Base-by-base conservation (phyloP, 1,140 invertebrate genomes). In the Drosophila simulans region DNA sequence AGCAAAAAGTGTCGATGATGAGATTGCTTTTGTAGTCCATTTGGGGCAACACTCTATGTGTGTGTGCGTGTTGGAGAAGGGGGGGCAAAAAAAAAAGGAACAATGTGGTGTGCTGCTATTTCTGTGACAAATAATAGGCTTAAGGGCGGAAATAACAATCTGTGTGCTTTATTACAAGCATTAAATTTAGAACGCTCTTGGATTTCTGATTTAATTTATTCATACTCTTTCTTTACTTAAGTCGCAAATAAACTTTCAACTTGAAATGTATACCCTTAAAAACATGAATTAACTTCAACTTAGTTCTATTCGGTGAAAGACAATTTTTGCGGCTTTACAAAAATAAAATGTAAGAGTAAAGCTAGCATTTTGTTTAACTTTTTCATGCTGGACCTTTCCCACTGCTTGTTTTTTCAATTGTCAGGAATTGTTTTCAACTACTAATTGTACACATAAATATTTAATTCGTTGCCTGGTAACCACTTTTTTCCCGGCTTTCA, bases 1-100 rank as follows among this genome's bases (percentile, higher is more conserved):
- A 75, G 72, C 72, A 75, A 75, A 75, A 75, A 75, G 72, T 75
- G 72, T 75, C 72, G 71, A 75, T 72, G 69, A 72, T 75, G 72
- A 75, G 72, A 75, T 75, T 75, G 72, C 71, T 75, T 75, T 75
- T 75, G 71, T 75, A 71, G 60, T 70, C 66, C 64, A 68, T 48
- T 60, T 74, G 34, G 46, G 37, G 12, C 20, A 12, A 20, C 17
- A 46, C 15, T 13, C 35, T 13, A 3, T 39, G 37, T 39, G 37
- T 39, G 37, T 39, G 12, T 37, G 12, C 12, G 22, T 12, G 12
- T 25, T 17, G 17, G 39, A 0, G 5, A 4, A 2, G 5, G 11
- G 5, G 2, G 20, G 20, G 20, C 20, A 22, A 22, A 22, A 22
- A 22, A 22, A 22, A 35, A 15, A 34, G 11, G 15, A 17, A 51